Conservation (phyloP, 2,797 vertebrate species). For the Melanotaenia parkinsoni region DNA sequence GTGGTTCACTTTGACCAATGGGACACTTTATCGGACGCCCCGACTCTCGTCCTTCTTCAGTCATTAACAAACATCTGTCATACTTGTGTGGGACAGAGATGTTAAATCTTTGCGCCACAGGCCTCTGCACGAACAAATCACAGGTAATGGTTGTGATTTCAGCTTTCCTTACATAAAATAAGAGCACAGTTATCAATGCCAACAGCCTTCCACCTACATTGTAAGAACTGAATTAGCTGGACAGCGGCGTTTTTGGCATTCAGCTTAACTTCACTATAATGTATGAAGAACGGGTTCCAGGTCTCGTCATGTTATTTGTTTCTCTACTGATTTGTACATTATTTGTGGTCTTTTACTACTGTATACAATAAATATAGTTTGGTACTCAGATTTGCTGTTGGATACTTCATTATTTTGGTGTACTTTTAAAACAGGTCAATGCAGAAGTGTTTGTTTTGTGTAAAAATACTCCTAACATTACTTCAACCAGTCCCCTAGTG, state of each 20-base stretch:
- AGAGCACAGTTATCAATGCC: constrained; percentile 65
- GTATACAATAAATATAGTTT: constrained; percentile 93
- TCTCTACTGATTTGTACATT: constrained; percentile 90
- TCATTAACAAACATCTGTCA: constrained; percentile 7
- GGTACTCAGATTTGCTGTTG: constrained; percentile 83
- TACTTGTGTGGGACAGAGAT: constrained; percentile 11
- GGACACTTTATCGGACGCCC: constrained; percentile 6
- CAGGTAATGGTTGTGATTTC: constrained; percentile 9
- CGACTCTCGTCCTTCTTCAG: neutral
- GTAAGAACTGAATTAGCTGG: constrained; percentile 26
- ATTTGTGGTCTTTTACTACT: constrained; percentile 91
- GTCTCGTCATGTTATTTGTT: constrained; percentile 84
- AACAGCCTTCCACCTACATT: constrained; percentile 32
- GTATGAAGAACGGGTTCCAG: constrained; percentile 69
- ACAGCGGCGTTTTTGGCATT: constrained; percentile 16
- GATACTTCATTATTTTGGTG: constrained; percentile 18
- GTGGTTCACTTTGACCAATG: neutral
- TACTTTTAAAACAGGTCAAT: neutral
- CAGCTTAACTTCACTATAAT: constrained; percentile 35
- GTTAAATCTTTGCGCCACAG: constrained; percentile 2
- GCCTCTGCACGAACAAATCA: constrained; percentile 32
- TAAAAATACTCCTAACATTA: neutral
- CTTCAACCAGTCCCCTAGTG: too few relatives aligned
- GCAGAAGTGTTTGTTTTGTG: neutral
- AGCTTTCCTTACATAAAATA: constrained; percentile 39